phyloP scores from a whole-genome alignment of 2,888 invertebrate genomes.

The Stenolophus ochropezus region DNA sequence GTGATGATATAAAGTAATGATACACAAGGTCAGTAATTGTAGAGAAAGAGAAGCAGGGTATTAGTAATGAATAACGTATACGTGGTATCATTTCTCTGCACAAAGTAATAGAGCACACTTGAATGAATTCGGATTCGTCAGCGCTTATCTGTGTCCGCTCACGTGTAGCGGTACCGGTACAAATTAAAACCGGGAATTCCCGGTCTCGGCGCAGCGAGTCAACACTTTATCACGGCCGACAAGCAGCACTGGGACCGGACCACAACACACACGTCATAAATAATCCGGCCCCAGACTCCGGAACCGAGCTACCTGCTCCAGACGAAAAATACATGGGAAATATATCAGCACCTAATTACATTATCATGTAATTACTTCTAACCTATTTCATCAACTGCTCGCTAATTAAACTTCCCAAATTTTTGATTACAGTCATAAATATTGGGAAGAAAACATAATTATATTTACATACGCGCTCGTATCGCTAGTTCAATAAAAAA shows the following conservation, averaged over 20 bases:
- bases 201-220: constrained; percentile 53
- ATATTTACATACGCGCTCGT: not conserved
- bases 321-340: not conserved
- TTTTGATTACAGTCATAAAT: not conserved
- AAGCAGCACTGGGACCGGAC: constrained; percentile 22
- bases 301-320: not conserved
- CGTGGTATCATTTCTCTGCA: not conserved
- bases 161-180: constrained; percentile 30
- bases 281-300: not conserved
- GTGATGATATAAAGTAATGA: too few species aligned
- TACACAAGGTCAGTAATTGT: too few species aligned
- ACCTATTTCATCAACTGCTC: constrained; percentile 7
- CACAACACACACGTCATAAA: constrained; percentile 27
- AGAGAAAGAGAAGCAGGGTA: not conserved
- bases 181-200: constrained; percentile 51
- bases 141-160: not conserved
- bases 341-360: constrained; percentile 18
- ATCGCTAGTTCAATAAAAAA: too few species aligned
- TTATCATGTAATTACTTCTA: not conserved
- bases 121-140: constrained; percentile 22
- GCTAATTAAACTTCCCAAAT: not conserved
- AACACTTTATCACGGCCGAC: constrained; percentile 55
- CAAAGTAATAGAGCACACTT: not conserved
- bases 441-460: not conserved
- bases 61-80: not conserved